phyloP scores from a whole-genome alignment of 2,888 invertebrate genomes.

The Poecilobothrus nobilitatus region DNA sequence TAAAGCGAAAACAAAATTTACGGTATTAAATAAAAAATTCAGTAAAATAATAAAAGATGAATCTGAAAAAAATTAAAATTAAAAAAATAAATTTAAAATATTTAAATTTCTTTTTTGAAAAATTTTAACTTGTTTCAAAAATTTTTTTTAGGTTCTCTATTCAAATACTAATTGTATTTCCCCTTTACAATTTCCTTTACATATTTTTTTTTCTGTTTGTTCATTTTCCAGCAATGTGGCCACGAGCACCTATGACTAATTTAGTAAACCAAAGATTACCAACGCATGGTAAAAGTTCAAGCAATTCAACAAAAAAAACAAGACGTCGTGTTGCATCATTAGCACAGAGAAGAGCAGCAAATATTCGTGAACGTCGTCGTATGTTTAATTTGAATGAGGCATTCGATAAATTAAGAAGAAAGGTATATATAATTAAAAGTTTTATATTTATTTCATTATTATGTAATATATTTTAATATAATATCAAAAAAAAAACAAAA shows the following conservation, averaged over 20 bases:
- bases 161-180: no score
- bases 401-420: constrained; percentile 83
- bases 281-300: constrained; percentile 32
- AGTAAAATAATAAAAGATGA: no score
- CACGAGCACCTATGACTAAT: constrained; percentile 49
- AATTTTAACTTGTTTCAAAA: no score
- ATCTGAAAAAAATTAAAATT: no score
- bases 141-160: no score
- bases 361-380: constrained; percentile 82
- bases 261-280: constrained; percentile 40
- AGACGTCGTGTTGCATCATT: constrained; percentile 81
- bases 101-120: no score
- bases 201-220: not conserved
- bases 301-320: constrained; percentile 60
- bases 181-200: no score
- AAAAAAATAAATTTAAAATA: no score
- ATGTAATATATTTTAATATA: not conserved
- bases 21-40: no score
- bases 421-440: constrained; percentile 46
- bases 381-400: constrained; percentile 97
- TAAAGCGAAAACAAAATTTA: no score
- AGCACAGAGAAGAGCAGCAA: constrained; percentile 84
- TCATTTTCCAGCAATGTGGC: constrained; percentile 46
- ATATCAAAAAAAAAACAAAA: not conserved
- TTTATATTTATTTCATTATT: not conserved